Evolutionary conservation across 2,797 vertebrate genomes (phyloP).

Genomic region (Sciaenops ocellatus): DNA sequence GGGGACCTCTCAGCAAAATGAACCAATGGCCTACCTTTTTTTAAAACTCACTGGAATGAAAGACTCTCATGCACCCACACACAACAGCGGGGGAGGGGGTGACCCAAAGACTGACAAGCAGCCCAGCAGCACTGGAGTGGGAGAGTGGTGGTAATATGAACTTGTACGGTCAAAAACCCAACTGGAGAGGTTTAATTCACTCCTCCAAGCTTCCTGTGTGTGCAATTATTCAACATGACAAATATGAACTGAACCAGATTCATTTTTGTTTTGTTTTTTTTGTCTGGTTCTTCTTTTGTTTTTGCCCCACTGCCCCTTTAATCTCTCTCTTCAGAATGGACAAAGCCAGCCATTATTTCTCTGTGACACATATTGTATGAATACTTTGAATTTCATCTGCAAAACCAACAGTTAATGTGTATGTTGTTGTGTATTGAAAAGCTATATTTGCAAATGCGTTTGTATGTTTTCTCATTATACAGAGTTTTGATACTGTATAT

Average conservation of each 20-base stretch:
- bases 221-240: constrained; percentile 64
- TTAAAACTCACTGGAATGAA: constrained; percentile 82
- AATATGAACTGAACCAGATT: constrained; percentile 72
- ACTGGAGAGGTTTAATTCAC: constrained; percentile 73
- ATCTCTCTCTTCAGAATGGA: constrained; percentile 57
- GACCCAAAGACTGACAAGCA: constrained; percentile 76
- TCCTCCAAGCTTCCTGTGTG: constrained; percentile 70
- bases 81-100: constrained; percentile 40
- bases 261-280: constrained; percentile 20
- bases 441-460: constrained; percentile 77
- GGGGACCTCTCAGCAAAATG: constrained; percentile 66
- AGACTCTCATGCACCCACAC: constrained; percentile 71
- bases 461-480: constrained; percentile 75
- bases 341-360: constrained; percentile 74
- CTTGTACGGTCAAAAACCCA: constrained; percentile 55
- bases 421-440: constrained; percentile 74
- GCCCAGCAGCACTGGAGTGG: constrained; percentile 69
- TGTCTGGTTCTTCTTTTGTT: constrained; percentile 18
- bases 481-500: constrained; percentile 79
- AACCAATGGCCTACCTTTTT: constrained; percentile 74
- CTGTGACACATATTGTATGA: constrained; percentile 71
- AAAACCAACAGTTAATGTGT: constrained; percentile 70
- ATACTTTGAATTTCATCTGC: constrained; percentile 74
- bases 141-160: constrained; percentile 69
- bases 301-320: constrained; percentile 34